Base-by-base conservation (phyloP, 2,888 invertebrate genomes). In the Volucella zonaria region DNA sequence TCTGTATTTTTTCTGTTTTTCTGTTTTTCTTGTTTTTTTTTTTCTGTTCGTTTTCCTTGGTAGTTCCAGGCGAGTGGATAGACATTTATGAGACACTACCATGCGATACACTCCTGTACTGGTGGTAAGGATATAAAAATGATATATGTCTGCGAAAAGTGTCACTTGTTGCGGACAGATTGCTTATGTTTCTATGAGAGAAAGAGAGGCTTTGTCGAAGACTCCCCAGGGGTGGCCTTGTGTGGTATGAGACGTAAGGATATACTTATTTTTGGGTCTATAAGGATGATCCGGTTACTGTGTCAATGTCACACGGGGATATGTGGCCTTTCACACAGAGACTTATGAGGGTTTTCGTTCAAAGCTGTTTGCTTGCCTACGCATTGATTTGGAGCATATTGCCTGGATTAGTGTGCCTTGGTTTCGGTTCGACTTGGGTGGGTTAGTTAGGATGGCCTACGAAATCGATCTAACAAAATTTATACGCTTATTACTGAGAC, bases 101-200 rank as follows among this genome's bases (percentile, higher is more conserved):
- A 87, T 87, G 89, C 88, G 83, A 88, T 86, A 87, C 81, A 87
- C 78, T 83, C 80, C 75, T 67, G 58, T 61, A 73, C 56, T 31
- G 31, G 6, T 31, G 31, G 31, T 31, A 78, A 70, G 77, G 76
- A 79, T 70, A 82, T 89, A 89, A 89, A 90, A 88, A 89, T 90
- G 89, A 90, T 89, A 89, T 89, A 89, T 89, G 90, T 88, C 87
- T 87, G 89, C 86, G 88, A 90, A 90, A 90, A 88, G 83, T 89
- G 88, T 90, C 90, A 90, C 90, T 90, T 87, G 87, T 87, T 87
- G 87, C 87, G 52, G 77, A 78, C 77, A 82, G 74, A 79, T 85
- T 77, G 80, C 42, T 68, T 77, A 70, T 64, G 64, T 73, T 14
- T 68, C 40, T 40, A 51, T 64, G 38, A 51, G 23, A 31, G 31